Conservation (phyloP, 2,113 vertebrate genomes). For the Okapia johnstoni region DNA sequence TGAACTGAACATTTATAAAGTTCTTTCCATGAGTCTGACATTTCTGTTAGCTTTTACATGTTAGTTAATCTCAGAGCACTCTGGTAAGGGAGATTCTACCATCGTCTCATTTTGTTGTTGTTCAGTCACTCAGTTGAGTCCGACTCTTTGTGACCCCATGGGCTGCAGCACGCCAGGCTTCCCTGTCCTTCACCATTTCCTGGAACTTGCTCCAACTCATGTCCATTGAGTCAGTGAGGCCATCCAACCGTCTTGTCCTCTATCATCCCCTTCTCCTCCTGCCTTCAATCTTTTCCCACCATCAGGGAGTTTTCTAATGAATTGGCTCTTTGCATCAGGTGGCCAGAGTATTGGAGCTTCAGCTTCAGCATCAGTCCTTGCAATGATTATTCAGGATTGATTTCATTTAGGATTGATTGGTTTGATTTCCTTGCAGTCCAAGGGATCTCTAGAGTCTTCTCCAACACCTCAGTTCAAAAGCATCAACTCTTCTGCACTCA, state of each 20-base stretch:
- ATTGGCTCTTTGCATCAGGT: background rate
- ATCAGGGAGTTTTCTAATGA: background rate
- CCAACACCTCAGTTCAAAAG: background rate
- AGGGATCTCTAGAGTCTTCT: background rate
- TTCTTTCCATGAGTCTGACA: background rate
- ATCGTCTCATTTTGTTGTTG: background rate
- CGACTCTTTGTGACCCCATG: rapidly evolving
- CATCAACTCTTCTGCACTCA: rapidly evolving
- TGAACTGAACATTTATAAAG: background rate
- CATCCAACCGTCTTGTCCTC: background rate
- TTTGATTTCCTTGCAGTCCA: background rate
- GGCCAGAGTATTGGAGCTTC: background rate
- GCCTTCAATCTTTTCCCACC: background rate
- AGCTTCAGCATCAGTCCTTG: background rate
- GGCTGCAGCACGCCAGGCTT: background rate
- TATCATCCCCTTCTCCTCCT: background rate
- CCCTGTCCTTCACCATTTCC: background rate
- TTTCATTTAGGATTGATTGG: background rate
- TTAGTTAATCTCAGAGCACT: background rate
- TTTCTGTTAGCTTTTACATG: background rate
- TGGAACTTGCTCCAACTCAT: background rate
- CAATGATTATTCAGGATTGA: background rate
- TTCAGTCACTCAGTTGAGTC: background rate
- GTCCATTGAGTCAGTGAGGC: background rate
- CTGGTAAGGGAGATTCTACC: background rate